Evolutionary conservation across 2,113 vertebrate species (phyloP).

Genomic region (Serinus canaria): DNA sequence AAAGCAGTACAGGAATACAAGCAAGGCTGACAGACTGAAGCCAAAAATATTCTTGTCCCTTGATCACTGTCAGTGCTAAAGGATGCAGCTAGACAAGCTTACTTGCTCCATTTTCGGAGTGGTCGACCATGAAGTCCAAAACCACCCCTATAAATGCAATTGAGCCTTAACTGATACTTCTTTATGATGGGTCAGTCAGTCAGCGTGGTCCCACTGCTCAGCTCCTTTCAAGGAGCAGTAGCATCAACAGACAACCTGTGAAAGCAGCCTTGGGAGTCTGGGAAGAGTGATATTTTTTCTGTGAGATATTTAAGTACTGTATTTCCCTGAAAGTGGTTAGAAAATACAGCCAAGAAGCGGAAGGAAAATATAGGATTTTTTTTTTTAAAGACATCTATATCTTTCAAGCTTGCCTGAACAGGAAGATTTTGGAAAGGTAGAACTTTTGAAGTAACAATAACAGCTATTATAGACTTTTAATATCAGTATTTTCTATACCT

Average conservation of each 20-base stretch:
- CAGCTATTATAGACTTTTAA: background rate
- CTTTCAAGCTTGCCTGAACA: conserved; percentile 11
- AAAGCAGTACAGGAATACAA: background rate
- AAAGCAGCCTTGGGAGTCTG: background rate
- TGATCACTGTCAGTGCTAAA: background rate
- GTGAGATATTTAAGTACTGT: background rate
- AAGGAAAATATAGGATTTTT: background rate
- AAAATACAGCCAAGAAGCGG: conserved; percentile 18
- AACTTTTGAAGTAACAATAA: background rate
- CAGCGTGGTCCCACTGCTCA: background rate
- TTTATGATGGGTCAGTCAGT: background rate
- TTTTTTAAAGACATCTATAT: background rate
- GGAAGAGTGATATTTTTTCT: background rate
- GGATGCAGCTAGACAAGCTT: background rate
- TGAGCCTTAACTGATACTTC: background rate
- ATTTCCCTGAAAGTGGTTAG: background rate
- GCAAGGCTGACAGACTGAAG: background rate
- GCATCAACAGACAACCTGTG: background rate
- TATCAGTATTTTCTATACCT: conserved; percentile 22
- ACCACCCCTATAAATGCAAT: background rate
- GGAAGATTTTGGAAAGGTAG: background rate
- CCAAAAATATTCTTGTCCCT: background rate
- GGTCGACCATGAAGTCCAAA: background rate
- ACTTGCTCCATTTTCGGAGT: background rate
- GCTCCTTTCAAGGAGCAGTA: background rate